phyloP scores from a whole-genome alignment of 2,113 vertebrate species.

The Mugil cephalus region DNA sequence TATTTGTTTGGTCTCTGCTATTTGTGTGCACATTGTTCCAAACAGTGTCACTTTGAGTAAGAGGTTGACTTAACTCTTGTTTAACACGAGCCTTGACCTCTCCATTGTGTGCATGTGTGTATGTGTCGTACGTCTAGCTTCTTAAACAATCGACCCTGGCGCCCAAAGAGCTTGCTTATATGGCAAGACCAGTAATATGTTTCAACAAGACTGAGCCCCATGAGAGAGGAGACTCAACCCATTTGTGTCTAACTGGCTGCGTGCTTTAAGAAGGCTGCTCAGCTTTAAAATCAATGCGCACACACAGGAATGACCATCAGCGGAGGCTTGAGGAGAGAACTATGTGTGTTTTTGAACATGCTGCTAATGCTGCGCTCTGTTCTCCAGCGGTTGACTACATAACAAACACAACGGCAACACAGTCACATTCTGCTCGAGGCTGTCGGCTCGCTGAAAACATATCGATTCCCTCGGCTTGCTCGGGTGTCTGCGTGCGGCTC shows the following conservation, averaged over 20 bases:
- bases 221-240: constrained; percentile 23
- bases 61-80: background rate
- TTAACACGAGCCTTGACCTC: background rate
- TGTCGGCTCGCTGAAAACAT: constrained; percentile 9
- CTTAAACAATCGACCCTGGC: constrained; percentile 20
- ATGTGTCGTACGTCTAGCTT: background rate
- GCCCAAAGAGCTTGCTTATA: constrained; percentile 32
- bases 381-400: background rate
- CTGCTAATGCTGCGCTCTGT: background rate
- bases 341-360: background rate
- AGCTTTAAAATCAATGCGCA: constrained; percentile 44
- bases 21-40: background rate
- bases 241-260: constrained; percentile 44
- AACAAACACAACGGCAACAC: background rate
- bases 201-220: constrained; percentile 48
- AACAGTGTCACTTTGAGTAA: background rate
- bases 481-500: constrained; percentile 2
- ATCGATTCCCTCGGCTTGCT: constrained; percentile 28
- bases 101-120: constrained; percentile 4
- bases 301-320: background rate
- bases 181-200: constrained; percentile 41
- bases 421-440: constrained; percentile 11
- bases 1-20: background rate
- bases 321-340: background rate
- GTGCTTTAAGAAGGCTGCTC: constrained; percentile 18